Percentiles rank a stretch among this genome's conserved stretches.
These are phyloP conservation scores for Triplophysa rosa DNA, from an alignment of 2,113 vertebrate genomes.

Conservation along the genomic window DNA sequence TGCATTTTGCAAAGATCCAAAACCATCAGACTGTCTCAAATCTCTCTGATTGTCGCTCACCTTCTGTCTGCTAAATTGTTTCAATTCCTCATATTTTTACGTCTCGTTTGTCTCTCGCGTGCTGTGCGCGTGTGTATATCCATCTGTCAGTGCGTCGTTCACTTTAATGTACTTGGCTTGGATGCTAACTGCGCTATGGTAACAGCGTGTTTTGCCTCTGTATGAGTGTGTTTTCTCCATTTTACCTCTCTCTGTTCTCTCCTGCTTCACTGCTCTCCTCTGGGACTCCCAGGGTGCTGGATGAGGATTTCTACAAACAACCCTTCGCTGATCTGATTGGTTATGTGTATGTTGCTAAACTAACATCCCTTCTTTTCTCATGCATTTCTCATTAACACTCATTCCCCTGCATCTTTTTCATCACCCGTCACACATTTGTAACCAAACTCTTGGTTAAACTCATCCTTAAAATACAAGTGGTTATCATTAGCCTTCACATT, in stretches of 20 bases:
- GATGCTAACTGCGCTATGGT: slow-evolving; percentile 12
- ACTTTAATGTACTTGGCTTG: slow-evolving; percentile 5
- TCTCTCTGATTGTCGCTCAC: too few relatives aligned
- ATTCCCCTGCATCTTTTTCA: slow-evolving; percentile 29
- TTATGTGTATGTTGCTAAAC: slow-evolving; percentile 99
- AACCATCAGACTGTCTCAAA: too few relatives aligned
- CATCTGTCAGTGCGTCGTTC: slow-evolving; percentile 4
- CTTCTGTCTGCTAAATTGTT: background rate
- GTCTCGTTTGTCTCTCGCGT: background rate
- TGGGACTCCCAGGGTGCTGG: slow-evolving; percentile 93
- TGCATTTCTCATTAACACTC: slow-evolving; percentile 53
- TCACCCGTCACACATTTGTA: slow-evolving; percentile 29
- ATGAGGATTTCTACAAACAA: slow-evolving; percentile 99
- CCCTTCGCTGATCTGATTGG: slow-evolving; percentile 99
- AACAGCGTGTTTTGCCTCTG: slow-evolving; percentile 56
- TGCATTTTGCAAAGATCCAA: too few relatives aligned
- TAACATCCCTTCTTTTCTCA: slow-evolving; percentile 79
- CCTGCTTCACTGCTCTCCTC: slow-evolving; percentile 86
- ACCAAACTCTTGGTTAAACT: slow-evolving; percentile 15
- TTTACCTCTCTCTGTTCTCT: slow-evolving; percentile 88
- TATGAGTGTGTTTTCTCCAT: slow-evolving; percentile 66
- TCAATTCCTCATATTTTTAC: background rate
- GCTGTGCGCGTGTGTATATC: background rate
- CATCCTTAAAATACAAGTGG: background rate
- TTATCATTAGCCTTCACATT: background rate